Evolutionary conservation across 2,113 vertebrate genomes (phyloP), one percentile per base, ranked within the genome.

Genomic region (Jacana jacana): DNA sequence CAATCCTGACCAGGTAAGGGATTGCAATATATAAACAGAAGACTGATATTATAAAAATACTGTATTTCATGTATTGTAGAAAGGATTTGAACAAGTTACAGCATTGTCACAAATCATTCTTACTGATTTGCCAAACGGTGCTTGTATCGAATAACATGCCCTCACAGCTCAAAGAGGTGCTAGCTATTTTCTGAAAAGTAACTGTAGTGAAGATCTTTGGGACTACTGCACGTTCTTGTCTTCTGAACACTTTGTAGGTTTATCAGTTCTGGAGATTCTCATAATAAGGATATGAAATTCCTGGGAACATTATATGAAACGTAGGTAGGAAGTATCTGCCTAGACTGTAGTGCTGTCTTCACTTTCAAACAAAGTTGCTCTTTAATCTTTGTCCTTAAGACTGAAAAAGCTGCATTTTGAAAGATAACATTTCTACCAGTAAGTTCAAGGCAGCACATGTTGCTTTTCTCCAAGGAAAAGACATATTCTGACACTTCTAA

Each of bases 1-100:
- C 97, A 99, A 99, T 96, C 99, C 99, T 85, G 99, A 99, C 91
- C 99, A 99, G 99, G 99, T 99, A 97, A 19, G 91, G 33, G 33
- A 66, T 52, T 81, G 12, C 39, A 12, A 63, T 78, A n/a, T 20
- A 3, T 46, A 66, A 73, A 27, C 16, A 81, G 25, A 78, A 64
- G n/a, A 76, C 39, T 63, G 11, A 4, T 54, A 30, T 58, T 73
- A 65, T 72, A 28, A 69, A 93, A 58, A 40, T 4, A 10, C 1
- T 46, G 5, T 40, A 5, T 33, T 7, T 48, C 49, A 3, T 35
- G 2, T 66, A 33, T 27, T 58, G 33, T 33, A 71, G 42, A 66
- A 87, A 54, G 55, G 42, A 57, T 0, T 51, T 71, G 22, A 77
- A 76, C 4, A 40, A 35, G 28, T 63, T 69, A 51, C 16, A 91